phyloP scores from a whole-genome alignment of 2,113 vertebrate genomes.

The Cryptomyrus ogoouensis region DNA sequence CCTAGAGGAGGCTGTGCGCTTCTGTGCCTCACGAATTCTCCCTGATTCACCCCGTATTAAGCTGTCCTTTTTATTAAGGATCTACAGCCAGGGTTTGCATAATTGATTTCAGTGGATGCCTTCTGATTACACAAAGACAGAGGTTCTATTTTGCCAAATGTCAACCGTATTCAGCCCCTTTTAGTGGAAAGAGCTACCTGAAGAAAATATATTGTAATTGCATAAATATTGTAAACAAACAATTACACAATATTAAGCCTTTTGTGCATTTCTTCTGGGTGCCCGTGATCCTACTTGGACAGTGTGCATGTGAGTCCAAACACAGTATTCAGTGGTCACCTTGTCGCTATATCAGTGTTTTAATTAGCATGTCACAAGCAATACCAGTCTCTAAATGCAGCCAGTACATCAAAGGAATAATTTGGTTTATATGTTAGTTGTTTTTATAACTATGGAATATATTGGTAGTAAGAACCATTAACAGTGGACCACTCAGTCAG shows the following conservation, averaged over 20 bases:
- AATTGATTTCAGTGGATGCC: constrained; percentile 13
- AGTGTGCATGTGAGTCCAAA: not conserved
- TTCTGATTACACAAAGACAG: constrained; percentile 16
- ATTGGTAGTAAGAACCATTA: not conserved
- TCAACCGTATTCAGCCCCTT: constrained; percentile 11
- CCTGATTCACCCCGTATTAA: not conserved
- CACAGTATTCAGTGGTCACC: not conserved
- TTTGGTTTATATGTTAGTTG: not conserved
- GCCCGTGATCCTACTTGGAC: not conserved
- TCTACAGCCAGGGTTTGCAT: not conserved
- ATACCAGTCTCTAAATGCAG: not conserved
- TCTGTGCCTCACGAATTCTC: not conserved
- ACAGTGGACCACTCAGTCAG: not conserved
- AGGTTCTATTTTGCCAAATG: constrained; percentile 14
- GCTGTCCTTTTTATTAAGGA: not conserved
- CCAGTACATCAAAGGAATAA: not conserved
- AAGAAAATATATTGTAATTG: not conserved
- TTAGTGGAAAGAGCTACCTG: constrained; percentile 1
- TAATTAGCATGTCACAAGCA: not conserved
- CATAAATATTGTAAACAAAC: not conserved
- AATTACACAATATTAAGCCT: not conserved
- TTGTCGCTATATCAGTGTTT: not conserved
- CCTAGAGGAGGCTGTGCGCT: not conserved
- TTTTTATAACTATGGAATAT: not conserved
- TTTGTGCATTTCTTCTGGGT: not conserved